Evolutionary conservation across 2,888 invertebrate genomes (phyloP), one percentile per base, ranked within the genome.

Genomic region (Agonum fuliginosum): DNA sequence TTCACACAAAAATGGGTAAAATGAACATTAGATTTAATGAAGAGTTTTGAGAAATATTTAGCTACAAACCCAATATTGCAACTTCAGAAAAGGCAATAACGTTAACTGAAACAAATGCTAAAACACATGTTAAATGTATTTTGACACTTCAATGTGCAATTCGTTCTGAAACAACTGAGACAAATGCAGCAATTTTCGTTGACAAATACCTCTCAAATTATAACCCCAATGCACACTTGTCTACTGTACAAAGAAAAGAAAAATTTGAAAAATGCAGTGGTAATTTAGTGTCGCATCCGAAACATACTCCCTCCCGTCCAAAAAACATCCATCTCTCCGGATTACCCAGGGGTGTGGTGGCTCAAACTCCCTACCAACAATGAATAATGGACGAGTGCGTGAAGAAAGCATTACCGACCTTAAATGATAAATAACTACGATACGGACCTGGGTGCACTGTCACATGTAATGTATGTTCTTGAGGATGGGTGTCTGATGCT

Each of bases 371-470:
- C 46, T 20, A 34, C 14, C 8, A 30, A 62, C 73, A 62, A 73
- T 73, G 73, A 73, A 73, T 73, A 73, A 73, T 73, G 73, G 73
- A 73, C 37, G 58, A 73, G 73, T 73, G 73, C 62, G 73, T 73
- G 48, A 73, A 73, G 73, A 73, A 73, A 73, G 73, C 73, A 73
- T 73, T 73, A 73, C 73, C 58, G 58, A 62, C 73, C 62, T 73
- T 73, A 73, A 73, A 73, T 73, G 73, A 73, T 73, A 73, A 73
- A 73, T 73, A 73, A 73, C 73, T 72, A 22, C 37, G 37, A 67
- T 62, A 62, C 30, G 58, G 30, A 1, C 58, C 58, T 62, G 58
- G 27, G 41, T 41, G 41, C 48, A 17, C 14, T 48, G 48, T n/a
- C n/a, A 48, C 54, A 22, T 22, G 54, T 54, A 54, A 54, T 54